Conservation (phyloP, 1,140 invertebrate species). For the Onthophagus taurus region DNA sequence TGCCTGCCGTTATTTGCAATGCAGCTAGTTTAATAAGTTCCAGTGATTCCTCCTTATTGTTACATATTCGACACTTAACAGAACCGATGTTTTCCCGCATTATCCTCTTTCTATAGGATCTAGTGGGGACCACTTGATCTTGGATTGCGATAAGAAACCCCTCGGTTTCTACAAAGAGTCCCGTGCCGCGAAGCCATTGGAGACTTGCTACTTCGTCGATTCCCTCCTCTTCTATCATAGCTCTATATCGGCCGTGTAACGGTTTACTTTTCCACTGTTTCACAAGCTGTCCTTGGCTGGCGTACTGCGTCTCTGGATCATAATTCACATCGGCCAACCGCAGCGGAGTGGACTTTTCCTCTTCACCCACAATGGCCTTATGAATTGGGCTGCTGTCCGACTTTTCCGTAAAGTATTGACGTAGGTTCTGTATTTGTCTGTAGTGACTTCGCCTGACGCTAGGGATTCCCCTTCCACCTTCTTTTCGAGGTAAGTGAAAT, state of each 20-base stretch:
- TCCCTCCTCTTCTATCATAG: not conserved
- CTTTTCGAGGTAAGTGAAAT: too few relatives aligned
- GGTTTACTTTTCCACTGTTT: slow-evolving; percentile 1
- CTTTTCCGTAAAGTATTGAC: too few relatives aligned
- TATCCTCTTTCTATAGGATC: not conserved
- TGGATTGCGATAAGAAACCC: not conserved
- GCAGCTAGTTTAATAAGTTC: too few relatives aligned
- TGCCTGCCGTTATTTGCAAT: too few relatives aligned
- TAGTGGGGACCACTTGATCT: not conserved
- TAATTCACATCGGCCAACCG: too few relatives aligned
- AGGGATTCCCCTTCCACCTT: too few relatives aligned
- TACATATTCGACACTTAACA: not conserved
- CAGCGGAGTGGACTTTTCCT: too few relatives aligned
- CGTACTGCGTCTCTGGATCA: not conserved
- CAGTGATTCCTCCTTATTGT: not conserved
- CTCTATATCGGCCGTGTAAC: not conserved
- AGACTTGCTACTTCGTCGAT: not conserved
- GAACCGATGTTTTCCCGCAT: not conserved
- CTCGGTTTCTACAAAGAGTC: not conserved
- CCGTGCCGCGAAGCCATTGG: not conserved
- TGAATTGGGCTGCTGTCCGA: too few relatives aligned
- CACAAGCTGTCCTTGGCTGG: not conserved
- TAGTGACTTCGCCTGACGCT: too few relatives aligned
- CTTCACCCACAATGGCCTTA: too few relatives aligned
- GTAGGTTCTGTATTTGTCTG: too few relatives aligned